Conservation (phyloP, 2,797 vertebrate genomes). For the Lutjanus argentimaculatus region DNA sequence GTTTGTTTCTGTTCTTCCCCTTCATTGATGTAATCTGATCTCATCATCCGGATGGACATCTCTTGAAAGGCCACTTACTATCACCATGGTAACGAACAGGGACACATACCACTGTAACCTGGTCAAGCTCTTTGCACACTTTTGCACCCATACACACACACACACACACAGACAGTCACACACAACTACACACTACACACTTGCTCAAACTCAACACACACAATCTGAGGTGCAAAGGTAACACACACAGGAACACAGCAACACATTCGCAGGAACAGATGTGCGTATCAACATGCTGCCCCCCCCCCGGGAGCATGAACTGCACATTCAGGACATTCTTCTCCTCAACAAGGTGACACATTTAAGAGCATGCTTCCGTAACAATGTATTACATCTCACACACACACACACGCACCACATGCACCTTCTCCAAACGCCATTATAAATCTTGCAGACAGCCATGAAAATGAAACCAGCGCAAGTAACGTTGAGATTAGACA, state of each 20-base stretch:
- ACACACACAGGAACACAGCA: slow-evolving; percentile 9
- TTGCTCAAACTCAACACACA: slow-evolving; percentile 1
- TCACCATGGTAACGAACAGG: slow-evolving; percentile 71
- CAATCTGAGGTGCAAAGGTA: background rate
- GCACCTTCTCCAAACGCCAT: slow-evolving; percentile 77
- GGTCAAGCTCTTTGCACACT: slow-evolving; percentile 56
- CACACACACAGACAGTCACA: background rate
- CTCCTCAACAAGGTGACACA: slow-evolving; percentile 76
- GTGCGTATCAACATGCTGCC: slow-evolving; percentile 46
- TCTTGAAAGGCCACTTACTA: slow-evolving; percentile 71
- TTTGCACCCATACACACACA: slow-evolving; percentile 2
- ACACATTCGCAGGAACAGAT: slow-evolving; percentile 38
- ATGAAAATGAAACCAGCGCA: slow-evolving; percentile 87
- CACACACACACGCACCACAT: slow-evolving; percentile 47
- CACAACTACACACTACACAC: background rate
- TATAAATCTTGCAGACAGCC: slow-evolving; percentile 89
- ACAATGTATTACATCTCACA: slow-evolving; percentile 64
- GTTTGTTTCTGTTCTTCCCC: slow-evolving; percentile 58
- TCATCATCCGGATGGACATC: slow-evolving; percentile 71
- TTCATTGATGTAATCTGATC: slow-evolving; percentile 74
- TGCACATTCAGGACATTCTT: slow-evolving; percentile 62
- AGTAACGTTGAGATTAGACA: slow-evolving; percentile 89
- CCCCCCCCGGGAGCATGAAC: slow-evolving; percentile 48
- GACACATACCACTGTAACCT: slow-evolving; percentile 58
- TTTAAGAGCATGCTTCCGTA: slow-evolving; percentile 72